These are phyloP conservation scores for Lasioglossum albipes DNA, from an alignment of 1,140 invertebrate genomes.

Conservation along the genomic window DNA sequence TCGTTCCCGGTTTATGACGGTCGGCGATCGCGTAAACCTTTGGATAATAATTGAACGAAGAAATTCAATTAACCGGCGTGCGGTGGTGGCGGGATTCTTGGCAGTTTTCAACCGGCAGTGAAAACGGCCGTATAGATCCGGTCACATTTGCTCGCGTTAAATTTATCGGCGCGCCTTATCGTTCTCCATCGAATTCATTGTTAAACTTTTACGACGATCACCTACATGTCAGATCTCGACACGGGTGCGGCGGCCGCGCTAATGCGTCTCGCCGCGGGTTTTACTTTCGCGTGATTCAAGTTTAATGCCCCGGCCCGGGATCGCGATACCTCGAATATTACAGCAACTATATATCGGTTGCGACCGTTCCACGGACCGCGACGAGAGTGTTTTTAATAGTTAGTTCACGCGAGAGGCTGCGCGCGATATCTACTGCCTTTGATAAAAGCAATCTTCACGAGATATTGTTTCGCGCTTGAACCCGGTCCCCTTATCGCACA, in stretches of 20 bases:
- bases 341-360: too few relatives aligned
- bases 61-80: too few relatives aligned
- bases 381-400: background rate
- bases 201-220: slow-evolving; percentile 5
- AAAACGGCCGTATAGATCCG: too few relatives aligned
- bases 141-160: background rate
- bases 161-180: background rate
- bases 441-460: slow-evolving; percentile 1
- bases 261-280: background rate
- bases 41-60: too few relatives aligned
- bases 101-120: too few relatives aligned
- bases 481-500: background rate
- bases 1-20: too few relatives aligned
- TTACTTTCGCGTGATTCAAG: slow-evolving; percentile 5
- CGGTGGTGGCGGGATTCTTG: too few relatives aligned
- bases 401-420: background rate
- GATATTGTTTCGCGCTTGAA: background rate
- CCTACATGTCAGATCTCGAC: background rate
- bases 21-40: too few relatives aligned
- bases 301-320: background rate
- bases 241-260: background rate
- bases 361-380: too few relatives aligned
- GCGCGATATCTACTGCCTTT: background rate
- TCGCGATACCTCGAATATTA: background rate
- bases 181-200: slow-evolving; percentile 4